Percentiles rank a stretch among this genome's conserved stretches.
Evolutionary conservation across 2,797 vertebrate genomes (phyloP).

Genomic region (Liparis tanakae): DNA sequence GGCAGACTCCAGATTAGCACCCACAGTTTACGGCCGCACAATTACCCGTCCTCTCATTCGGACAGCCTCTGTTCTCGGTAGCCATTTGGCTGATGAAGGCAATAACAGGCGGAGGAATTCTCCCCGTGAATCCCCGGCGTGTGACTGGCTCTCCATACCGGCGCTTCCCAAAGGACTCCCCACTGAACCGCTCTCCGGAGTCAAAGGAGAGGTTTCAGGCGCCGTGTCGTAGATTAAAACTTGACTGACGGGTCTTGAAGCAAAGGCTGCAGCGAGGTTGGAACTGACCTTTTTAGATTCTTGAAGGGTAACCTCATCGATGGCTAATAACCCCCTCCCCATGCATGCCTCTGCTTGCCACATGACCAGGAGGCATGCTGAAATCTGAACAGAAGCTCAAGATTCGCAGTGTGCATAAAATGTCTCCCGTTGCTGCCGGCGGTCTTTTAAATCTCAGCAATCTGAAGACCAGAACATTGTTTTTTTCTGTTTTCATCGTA

Average conservation of each 20-base stretch:
- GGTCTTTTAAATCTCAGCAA: background rate
- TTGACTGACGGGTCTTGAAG: background rate
- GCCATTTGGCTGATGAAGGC: slow-evolving; percentile 60
- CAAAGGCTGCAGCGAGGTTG: background rate
- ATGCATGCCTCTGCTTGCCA: slow-evolving; percentile 33
- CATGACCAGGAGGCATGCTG: slow-evolving; percentile 23
- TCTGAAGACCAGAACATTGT: background rate
- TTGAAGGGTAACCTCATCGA: slow-evolving; percentile 6
- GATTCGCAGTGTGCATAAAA: background rate
- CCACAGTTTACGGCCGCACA: slow-evolving; percentile 55
- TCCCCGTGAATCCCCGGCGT: slow-evolving; percentile 10
- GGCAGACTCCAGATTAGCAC: slow-evolving; percentile 51
- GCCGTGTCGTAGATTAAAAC: background rate
- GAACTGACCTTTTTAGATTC: slow-evolving; percentile 18
- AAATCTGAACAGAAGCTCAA: slow-evolving; percentile 5
- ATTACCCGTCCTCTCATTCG: slow-evolving; percentile 52
- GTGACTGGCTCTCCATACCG: slow-evolving; percentile 25
- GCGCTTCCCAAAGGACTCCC: background rate
- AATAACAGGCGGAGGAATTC: slow-evolving; percentile 5
- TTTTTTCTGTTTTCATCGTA: background rate
- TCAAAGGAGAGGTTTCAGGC: background rate
- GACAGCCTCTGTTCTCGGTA: slow-evolving; percentile 43
- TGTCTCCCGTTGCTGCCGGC: background rate
- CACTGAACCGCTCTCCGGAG: slow-evolving; percentile 5
- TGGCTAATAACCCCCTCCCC: slow-evolving; percentile 10